A percentile compares a stretch with the other conserved stretches of the same genome.
phyloP scores from a whole-genome alignment of 2,888 invertebrate species.

The Hydropsyche betteni region DNA sequence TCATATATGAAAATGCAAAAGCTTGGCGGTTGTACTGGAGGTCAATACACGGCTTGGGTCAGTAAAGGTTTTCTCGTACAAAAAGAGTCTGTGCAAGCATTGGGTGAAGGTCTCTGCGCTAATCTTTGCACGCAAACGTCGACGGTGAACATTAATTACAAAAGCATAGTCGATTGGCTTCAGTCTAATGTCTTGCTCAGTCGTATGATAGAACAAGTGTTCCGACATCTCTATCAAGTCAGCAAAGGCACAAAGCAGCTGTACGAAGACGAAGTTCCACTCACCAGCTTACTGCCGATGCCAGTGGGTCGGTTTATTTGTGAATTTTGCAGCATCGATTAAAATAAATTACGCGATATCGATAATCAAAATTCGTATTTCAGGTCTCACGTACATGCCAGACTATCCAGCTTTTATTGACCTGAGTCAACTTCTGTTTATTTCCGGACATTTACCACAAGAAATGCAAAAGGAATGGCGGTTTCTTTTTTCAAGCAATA shows the following conservation, averaged over 20 bases:
- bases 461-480: slow-evolving; percentile 83
- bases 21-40: slow-evolving; percentile 56
- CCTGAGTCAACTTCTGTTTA: slow-evolving; percentile 79
- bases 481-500: slow-evolving; percentile 85
- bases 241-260: slow-evolving; percentile 30
- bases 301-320: slow-evolving; percentile 56
- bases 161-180: slow-evolving; percentile 53
- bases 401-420: slow-evolving; percentile 78
- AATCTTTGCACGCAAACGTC: slow-evolving; percentile 39
- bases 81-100: slow-evolving; percentile 61
- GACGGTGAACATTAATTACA: slow-evolving; percentile 39
- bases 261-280: slow-evolving; percentile 42
- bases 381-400: slow-evolving; percentile 76
- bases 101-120: slow-evolving; percentile 59
- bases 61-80: slow-evolving; percentile 61
- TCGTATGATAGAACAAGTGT: slow-evolving; percentile 66
- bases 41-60: slow-evolving; percentile 58
- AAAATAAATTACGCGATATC: too few relatives aligned
- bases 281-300: slow-evolving; percentile 57
- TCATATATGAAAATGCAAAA: slow-evolving; percentile 78
- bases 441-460: slow-evolving; percentile 81
- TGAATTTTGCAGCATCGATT: not conserved
- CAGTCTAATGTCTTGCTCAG: slow-evolving; percentile 64
- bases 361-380: not conserved
- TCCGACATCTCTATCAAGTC: slow-evolving; percentile 61